Base-by-base conservation (phyloP, 1,140 invertebrate genomes). In the Orius insidiosus region DNA sequence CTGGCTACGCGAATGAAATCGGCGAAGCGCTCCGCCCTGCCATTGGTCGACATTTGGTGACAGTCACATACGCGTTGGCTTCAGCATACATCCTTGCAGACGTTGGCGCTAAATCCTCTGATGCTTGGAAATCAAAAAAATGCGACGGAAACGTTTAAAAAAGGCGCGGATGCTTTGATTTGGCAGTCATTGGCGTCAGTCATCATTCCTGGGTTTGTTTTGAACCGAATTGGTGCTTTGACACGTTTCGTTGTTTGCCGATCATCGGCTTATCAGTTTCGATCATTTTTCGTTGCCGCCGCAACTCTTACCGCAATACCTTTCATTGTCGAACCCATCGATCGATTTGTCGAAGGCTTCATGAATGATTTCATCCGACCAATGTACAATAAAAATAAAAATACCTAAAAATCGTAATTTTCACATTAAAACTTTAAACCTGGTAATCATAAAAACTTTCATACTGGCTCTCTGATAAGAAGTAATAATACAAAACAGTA, bases 171-270 rank as follows among this genome's bases (percentile, higher is more conserved):
- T 63, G 88, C 85, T 0, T 64, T 96, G 7, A 56, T 86, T 2
- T 96, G 92, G 93, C 92, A 97, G 63, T 76, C 82, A 39, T 70
- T 96, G 40, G 93, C 92, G 5, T 94, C 89, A 3, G 81, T 97
- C 2, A 68, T 80, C 15, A 78, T 97, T 53, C 92, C 93, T 15
- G 93, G 93, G 13, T 75, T 87, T 48, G 84, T 84, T 6, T 95
- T 97, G 45, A 96, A 97, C 63, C 70, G 88, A 54, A 65, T 87
- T 45, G 92, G 83, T 63, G 73, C 72, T 9, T 55, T 65, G 14
- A 72, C 76, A 1, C 63, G 63, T 55, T 62, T 55, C 35, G 48
- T 46, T 19, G 54, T 52, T 45, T 63, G 61, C 47, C 64, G 53
- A 46, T 47, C 77, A 3, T 65, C 70, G 6, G 54, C 59, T 14